phyloP scores from a whole-genome alignment of 1,140 invertebrate species.

The Acromyrmex heyeri region DNA sequence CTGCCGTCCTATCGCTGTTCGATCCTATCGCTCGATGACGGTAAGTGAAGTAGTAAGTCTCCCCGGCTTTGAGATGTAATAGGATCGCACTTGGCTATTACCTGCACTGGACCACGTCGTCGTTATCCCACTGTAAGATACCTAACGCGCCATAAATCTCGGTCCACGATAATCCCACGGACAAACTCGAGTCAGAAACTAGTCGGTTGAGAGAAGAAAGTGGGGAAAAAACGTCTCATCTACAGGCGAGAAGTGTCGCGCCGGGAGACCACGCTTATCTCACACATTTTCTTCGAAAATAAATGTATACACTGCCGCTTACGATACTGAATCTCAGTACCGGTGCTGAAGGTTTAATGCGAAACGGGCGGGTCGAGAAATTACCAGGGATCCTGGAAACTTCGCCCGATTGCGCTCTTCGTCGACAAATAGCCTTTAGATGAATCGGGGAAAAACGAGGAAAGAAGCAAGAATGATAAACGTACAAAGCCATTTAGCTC shows the following conservation, averaged over 20 bases:
- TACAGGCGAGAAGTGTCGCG: constrained; percentile 46
- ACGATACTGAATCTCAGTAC: constrained; percentile 47
- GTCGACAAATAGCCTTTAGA: constrained; percentile 8
- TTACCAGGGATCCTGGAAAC: constrained; percentile 4
- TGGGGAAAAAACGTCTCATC: background rate
- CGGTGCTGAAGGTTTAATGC: constrained; percentile 31
- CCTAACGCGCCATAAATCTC: constrained; percentile 73
- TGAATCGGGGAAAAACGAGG: background rate
- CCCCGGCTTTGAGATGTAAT: constrained; percentile 61
- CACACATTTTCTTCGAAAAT: constrained; percentile 23
- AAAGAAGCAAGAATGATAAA: constrained; percentile 28
- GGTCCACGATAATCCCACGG: constrained; percentile 75
- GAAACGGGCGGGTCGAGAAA: constrained; percentile 12
- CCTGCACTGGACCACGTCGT: constrained; percentile 36
- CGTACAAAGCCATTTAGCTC: constrained; percentile 1
- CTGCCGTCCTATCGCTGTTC: background rate
- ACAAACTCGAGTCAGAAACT: constrained; percentile 52
- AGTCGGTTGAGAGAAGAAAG: constrained; percentile 22
- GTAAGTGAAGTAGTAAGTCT: background rate
- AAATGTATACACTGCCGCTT: constrained; percentile 16
- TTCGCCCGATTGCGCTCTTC: no score
- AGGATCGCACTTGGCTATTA: constrained; percentile 66
- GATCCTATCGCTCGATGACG: background rate
- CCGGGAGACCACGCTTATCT: constrained; percentile 60
- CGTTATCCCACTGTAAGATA: constrained; percentile 64